These are phyloP conservation scores for Romanogobio albipinnatus DNA, from an alignment of 2,113 vertebrate genomes.

Conservation along the genomic window DNA sequence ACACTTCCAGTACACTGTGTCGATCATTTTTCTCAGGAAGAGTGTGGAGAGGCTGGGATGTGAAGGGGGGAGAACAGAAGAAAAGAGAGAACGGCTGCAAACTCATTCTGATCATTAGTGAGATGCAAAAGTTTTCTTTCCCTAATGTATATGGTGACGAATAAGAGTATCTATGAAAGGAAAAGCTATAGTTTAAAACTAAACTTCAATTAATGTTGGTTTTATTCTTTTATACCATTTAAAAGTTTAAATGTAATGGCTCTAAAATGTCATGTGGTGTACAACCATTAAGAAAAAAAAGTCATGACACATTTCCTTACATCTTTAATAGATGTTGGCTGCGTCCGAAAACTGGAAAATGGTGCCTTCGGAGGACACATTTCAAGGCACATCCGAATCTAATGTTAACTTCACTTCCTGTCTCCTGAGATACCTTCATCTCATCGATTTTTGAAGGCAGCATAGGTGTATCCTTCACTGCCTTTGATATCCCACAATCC, in stretches of 20 bases:
- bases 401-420: too few species aligned
- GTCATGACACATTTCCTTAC: background rate
- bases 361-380: too few species aligned
- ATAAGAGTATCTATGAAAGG: background rate
- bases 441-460: too few species aligned
- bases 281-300: background rate
- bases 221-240: background rate
- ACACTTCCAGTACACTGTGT: slow-evolving; percentile 78
- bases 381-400: too few species aligned
- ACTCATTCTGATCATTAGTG: slow-evolving; percentile 85
- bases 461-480: too few species aligned
- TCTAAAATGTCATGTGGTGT: background rate
- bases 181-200: slow-evolving; percentile 77
- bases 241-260: background rate
- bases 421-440: too few species aligned
- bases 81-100: slow-evolving; percentile 84
- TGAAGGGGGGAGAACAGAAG: slow-evolving; percentile 37
- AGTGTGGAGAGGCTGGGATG: background rate
- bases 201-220: background rate
- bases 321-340: background rate
- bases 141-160: slow-evolving; percentile 81
- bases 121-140: slow-evolving; percentile 84
- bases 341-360: too few species aligned
- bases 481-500: too few species aligned
- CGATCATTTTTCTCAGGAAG: slow-evolving; percentile 78